Base-by-base conservation (phyloP, 2,797 vertebrate genomes). In the Clarias pachynema region DNA sequence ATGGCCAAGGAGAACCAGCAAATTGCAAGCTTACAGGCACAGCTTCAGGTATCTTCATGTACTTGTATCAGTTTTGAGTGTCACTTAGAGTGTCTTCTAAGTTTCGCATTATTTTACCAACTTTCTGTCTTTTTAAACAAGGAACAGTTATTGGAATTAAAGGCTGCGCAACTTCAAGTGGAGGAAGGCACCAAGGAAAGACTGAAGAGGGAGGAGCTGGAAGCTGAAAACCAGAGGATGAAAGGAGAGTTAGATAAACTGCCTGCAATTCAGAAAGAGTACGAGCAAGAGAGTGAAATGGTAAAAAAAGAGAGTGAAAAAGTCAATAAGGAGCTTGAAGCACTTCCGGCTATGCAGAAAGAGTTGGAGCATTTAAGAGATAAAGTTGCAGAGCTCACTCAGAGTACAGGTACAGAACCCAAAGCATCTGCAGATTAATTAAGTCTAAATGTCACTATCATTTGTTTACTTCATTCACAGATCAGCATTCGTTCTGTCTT, bases 71-170 rank as follows among this genome's bases (percentile, higher is more conserved):
- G 72, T 70, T 37, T 87, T 37, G 6, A 40, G 37, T 37, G 34
- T 37, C 3, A 34, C 34, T 37, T 37, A 34, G 60, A 62, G 59
- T 73, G 26, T 68, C 44, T 53, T 49, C 34, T 15, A 73, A 70
- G 40, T 65, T 85, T 20, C 18, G 14, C 37, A 14, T 66, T 22
- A 4, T 65, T 87, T 87, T 60, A 49, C 73, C 24, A 16, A 24
- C 18, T 53, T 68, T 84, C 0, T 49, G 16, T 62, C 20, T 22
- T 66, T 78, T 63, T 53, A 79, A 88, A 84, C 8, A 81, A 98
- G 97, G 91, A 94, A 62, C 96, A 98, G 92, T 95, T 96, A 83
- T 96, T 96, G 15, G 96, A 97, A 88, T 95, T 97, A 56, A 94
- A 93, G 89, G 91, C 91, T 84, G 93, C 91, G 60, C 87, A 91